Percentiles rank a stretch among this genome's conserved stretches.
Evolutionary conservation across 2,113 vertebrate species (phyloP).

Genomic region (Australoheros scitulus): DNA sequence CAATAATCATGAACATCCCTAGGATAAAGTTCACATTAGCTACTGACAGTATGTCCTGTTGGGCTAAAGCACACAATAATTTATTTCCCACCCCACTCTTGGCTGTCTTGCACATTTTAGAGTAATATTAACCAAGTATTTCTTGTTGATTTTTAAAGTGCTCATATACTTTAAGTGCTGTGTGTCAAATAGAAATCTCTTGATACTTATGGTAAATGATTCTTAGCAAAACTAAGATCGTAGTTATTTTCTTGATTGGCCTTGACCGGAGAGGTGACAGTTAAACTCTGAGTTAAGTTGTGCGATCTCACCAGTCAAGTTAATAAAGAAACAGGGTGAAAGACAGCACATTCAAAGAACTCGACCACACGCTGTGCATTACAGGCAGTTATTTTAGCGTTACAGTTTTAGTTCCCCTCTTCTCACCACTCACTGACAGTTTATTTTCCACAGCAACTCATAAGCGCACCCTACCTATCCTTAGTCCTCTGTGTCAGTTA

Average conservation of each 20-base stretch:
- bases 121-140: background rate
- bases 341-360: background rate
- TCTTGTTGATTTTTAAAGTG: background rate
- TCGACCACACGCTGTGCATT: background rate
- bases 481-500: background rate
- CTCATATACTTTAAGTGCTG: background rate
- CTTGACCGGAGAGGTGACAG: background rate
- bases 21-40: background rate
- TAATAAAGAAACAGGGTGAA: background rate
- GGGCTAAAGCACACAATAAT: background rate
- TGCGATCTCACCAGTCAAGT: background rate
- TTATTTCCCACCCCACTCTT: background rate
- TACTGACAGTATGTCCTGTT: background rate
- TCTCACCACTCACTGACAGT: background rate
- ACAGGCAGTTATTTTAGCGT: background rate
- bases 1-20: background rate
- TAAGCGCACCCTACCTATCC: background rate
- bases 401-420: background rate
- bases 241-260: background rate
- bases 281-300: background rate
- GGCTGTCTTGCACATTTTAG: background rate
- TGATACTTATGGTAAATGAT: background rate
- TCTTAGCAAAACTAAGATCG: background rate
- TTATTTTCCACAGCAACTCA: background rate
- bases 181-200: background rate